Percentiles rank a stretch among this genome's conserved stretches.
Conservation (phyloP, 2,113 vertebrate species). For the Eulacestoma nigropectus region DNA sequence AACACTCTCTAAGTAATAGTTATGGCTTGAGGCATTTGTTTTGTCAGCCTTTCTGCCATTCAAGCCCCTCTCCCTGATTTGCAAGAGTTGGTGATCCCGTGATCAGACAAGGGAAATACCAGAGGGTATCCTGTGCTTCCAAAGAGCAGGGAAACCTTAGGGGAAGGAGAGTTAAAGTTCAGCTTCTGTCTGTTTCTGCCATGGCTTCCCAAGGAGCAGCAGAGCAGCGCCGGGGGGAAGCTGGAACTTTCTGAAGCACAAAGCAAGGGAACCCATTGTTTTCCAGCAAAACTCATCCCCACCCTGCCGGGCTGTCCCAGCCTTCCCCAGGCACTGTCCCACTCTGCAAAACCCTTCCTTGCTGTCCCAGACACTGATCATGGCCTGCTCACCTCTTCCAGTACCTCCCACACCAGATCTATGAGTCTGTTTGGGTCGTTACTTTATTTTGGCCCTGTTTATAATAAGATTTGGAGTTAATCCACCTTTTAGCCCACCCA, state of each 20-base stretch:
- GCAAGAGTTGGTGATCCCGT: background rate
- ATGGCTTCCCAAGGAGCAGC: background rate
- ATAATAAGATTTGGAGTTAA: background rate
- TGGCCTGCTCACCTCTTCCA: background rate
- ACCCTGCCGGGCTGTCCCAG: background rate
- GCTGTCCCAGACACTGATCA: accelerated
- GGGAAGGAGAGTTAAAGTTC: background rate
- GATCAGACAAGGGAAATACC: background rate
- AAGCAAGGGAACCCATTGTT: background rate
- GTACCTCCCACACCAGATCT: background rate
- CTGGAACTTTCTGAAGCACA: too few species aligned
- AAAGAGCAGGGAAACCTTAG: background rate
- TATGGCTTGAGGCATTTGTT: conserved; percentile 8
- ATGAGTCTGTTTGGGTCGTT: background rate
- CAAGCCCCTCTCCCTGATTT: background rate
- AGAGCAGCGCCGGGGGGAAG: background rate
- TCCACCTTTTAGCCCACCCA: background rate
- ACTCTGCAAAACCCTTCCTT: background rate
- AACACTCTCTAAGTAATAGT: background rate
- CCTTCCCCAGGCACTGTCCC: accelerated
- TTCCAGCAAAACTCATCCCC: background rate
- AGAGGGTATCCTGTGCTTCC: background rate
- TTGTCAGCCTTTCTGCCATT: background rate
- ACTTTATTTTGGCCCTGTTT: background rate
- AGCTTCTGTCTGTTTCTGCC: background rate